phyloP scores from a whole-genome alignment of 1,140 invertebrate genomes.

The Ceratosolen fusciceps region DNA sequence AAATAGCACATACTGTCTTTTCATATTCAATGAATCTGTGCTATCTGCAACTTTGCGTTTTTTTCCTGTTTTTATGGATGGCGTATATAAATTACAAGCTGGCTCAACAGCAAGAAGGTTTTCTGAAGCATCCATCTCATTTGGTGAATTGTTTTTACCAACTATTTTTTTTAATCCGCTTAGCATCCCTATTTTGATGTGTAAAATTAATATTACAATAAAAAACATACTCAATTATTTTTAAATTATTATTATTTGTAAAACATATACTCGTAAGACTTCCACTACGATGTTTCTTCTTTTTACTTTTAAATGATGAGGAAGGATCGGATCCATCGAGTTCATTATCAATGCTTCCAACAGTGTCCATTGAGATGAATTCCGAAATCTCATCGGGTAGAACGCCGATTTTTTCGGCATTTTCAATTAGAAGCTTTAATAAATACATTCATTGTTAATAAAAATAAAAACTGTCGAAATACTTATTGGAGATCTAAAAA shows the following conservation, averaged over 20 bases:
- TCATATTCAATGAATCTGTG: constrained; percentile 65
- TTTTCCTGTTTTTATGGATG: constrained; percentile 74
- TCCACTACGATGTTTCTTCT: constrained; percentile 84
- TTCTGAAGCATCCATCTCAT: constrained; percentile 64
- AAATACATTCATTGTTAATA: constrained; percentile 43
- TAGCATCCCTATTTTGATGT: constrained; percentile 77
- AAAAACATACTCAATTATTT: constrained; percentile 13
- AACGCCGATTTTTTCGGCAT: constrained; percentile 81
- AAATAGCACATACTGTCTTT: constrained; percentile 72
- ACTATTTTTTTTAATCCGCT: constrained; percentile 85
- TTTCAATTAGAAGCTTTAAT: constrained; percentile 81
- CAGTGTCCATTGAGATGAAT: constrained; percentile 69
- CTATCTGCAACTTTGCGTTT: constrained; percentile 74
- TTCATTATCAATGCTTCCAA: constrained; percentile 70
- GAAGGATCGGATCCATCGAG: constrained; percentile 66
- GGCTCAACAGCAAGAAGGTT: constrained; percentile 46
- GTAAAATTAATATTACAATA: constrained; percentile 41
- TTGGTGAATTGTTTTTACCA: constrained; percentile 70
- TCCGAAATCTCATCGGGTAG: constrained; percentile 75
- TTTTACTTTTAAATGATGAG: constrained; percentile 72
- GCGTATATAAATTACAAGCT: constrained; percentile 57
- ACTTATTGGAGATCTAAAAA: too few species aligned
- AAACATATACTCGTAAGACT: constrained; percentile 81
- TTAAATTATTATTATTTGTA: not conserved
- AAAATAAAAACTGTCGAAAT: constrained; percentile 8